phyloP scores from a whole-genome alignment of 2,113 vertebrate species.

The Buteo buteo region DNA sequence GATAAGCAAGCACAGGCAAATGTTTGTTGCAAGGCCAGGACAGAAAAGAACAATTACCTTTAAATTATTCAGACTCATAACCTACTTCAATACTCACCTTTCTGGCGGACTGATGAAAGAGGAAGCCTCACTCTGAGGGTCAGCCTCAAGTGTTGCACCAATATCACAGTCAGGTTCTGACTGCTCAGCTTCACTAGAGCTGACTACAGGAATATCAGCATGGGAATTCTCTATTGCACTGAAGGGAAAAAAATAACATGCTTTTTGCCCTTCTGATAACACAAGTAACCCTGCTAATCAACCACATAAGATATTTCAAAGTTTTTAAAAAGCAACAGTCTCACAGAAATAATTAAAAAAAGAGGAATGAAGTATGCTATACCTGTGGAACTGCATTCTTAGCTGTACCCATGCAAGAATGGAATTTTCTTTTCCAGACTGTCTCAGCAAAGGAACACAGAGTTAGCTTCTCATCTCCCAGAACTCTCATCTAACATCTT shows the following conservation, averaged over 20 bases:
- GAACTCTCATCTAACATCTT: background rate
- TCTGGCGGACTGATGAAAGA: constrained; percentile 81
- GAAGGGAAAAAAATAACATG: constrained; percentile 83
- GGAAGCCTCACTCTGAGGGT: constrained; percentile 78
- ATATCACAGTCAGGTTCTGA: constrained; percentile 85
- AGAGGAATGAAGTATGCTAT: background rate
- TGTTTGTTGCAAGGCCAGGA: background rate
- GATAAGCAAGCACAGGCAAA: constrained; percentile 56
- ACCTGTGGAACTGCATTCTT: background rate
- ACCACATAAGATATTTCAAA: background rate
- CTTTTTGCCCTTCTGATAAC: constrained; percentile 71
- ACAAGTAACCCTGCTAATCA: background rate
- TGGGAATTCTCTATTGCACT: constrained; percentile 89
- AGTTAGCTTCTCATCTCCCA: background rate
- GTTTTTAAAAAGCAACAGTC: background rate
- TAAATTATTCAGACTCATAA: background rate
- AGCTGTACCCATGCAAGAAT: background rate
- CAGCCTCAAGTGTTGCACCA: constrained; percentile 80
- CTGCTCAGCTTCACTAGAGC: constrained; percentile 78
- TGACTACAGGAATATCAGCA: constrained; percentile 84
- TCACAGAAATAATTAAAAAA: background rate
- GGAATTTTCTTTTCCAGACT: background rate
- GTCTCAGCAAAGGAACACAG: background rate
- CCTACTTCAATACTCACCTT: constrained; percentile 80
- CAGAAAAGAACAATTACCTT: background rate